Evolutionary conservation across 2,113 vertebrate species (phyloP), one percentile per base, ranked within the genome.

Genomic region (Leuciscus idus): DNA sequence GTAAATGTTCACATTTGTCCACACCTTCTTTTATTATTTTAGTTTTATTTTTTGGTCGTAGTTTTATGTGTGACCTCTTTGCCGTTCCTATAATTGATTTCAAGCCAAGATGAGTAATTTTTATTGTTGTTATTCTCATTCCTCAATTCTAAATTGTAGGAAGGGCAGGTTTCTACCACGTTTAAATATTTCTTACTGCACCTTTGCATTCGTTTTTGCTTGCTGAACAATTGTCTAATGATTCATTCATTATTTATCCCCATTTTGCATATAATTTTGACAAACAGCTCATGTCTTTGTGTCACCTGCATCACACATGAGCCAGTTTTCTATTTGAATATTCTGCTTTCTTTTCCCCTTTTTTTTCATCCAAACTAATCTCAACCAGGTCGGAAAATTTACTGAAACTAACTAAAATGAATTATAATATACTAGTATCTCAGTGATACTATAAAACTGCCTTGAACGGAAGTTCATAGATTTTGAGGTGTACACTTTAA

Each of bases 1-100:
- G 43, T 74, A 72, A 57, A 57, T 59, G 52, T 59, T 72, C 7
- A 21, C 33, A 4, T 13, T 36, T 57, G 1, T 19, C 17, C 28
- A 78, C 50, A 78, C 23, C 72, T 48, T 13, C 21, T 75, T 75
- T 48, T 75, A 75, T 26, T 74, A 74, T 48, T 74, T 74, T 15
- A 48, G 6, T 23, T 23, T 26, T 26, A 3, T 46, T 46, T 6
- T 74, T 2, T 72, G 9, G 68, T 72, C 4, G 1, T 68, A 7
- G 9, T 78, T 21, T 72, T 39, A 72, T 36, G 68, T 72, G 28
- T 72, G 30, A 72, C 17, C 8, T 52, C 21, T 55, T 77, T 52
- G 7, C 15, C 17, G 8, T 55, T 50, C 73, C 46, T 76, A 13
- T 76, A 17, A 48, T 50, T 78, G 8, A 78, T 57, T 78, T 59